Conservation (phyloP, 2,113 vertebrate species). For the Takifugu flavidus region DNA sequence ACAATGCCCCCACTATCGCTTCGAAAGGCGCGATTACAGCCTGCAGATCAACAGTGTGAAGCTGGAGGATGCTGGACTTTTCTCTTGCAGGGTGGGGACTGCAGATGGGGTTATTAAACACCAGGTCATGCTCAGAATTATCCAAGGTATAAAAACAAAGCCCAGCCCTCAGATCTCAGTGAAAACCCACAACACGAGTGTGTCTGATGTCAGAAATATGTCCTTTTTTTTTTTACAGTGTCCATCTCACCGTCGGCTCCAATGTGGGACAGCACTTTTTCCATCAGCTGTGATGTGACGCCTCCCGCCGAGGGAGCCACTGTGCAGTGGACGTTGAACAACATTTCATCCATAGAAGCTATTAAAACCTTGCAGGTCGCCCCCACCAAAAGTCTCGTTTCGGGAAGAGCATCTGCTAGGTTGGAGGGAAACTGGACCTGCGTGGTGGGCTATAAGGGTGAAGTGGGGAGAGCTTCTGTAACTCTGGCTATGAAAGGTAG, state of each 20-base stretch:
- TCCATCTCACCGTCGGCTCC: conserved; percentile 37
- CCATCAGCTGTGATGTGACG: conserved; percentile 48
- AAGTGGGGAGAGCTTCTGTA: conserved; percentile 16
- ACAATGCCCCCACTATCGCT: conserved; percentile 40
- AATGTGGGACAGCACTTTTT: conserved; percentile 21
- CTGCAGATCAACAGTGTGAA: conserved; percentile 55
- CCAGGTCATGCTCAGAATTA: conserved; percentile 56
- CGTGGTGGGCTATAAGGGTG: background rate
- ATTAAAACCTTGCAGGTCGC: fast-evolving
- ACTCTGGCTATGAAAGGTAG: conserved; percentile 66
- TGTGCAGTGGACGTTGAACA: conserved; percentile 56
- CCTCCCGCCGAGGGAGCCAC: background rate
- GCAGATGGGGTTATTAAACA: fast-evolving
- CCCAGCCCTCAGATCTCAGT: background rate
- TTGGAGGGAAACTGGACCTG: conserved; percentile 70
- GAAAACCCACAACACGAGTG: background rate
- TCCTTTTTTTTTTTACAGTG: conserved; percentile 45
- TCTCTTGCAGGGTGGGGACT: conserved; percentile 44
- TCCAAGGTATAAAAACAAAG: conserved; percentile 55
- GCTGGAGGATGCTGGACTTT: conserved; percentile 62
- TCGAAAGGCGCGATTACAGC: conserved; percentile 50
- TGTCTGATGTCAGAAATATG: background rate
- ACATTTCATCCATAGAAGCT: background rate
- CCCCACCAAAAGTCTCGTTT: background rate
- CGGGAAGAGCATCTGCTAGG: conserved; percentile 2